A percentile compares a stretch with the other conserved stretches of the same genome.
Conservation (phyloP, 2,888 invertebrate species). For the Sesia apiformis region DNA sequence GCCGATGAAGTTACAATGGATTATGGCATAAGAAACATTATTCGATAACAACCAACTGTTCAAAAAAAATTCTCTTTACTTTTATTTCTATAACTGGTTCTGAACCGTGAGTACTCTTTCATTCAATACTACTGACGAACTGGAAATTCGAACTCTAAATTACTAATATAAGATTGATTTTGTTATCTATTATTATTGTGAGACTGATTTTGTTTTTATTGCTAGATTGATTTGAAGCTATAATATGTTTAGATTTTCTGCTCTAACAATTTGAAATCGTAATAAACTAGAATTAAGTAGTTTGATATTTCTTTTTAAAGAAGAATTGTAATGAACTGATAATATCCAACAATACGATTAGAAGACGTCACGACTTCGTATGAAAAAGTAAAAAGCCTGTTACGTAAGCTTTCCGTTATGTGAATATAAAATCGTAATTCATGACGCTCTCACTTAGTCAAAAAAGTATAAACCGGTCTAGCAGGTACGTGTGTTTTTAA, state of each 20-base stretch:
- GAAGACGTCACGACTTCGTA: neutral
- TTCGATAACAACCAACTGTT: constrained; percentile 20
- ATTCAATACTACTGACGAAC: too few relatives aligned
- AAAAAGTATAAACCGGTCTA: constrained; percentile 30
- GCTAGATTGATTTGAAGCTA: too few relatives aligned
- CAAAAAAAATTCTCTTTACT: constrained; percentile 14
- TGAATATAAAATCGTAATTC: constrained; percentile 17
- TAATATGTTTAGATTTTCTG: too few relatives aligned
- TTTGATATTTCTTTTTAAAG: too few relatives aligned
- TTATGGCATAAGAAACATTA: constrained; percentile 20
- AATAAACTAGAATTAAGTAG: too few relatives aligned
- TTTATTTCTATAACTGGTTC: constrained; percentile 27
- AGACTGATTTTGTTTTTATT: too few relatives aligned
- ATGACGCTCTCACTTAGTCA: constrained; percentile 38
- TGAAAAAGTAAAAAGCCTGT: constrained; percentile 33
- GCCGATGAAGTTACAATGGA: constrained; percentile 13
- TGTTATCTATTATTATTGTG: too few relatives aligned
- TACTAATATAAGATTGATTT: too few relatives aligned
- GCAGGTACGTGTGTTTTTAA: constrained; percentile 26
- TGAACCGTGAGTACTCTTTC: neutral
- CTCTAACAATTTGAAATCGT: too few relatives aligned
- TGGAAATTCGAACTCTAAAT: too few relatives aligned
- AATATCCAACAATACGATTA: too few relatives aligned
- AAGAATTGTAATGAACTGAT: too few relatives aligned
- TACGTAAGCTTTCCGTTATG: constrained; percentile 36